Conservation (phyloP, 2,113 vertebrate species). For the Lipophrys pholis region DNA sequence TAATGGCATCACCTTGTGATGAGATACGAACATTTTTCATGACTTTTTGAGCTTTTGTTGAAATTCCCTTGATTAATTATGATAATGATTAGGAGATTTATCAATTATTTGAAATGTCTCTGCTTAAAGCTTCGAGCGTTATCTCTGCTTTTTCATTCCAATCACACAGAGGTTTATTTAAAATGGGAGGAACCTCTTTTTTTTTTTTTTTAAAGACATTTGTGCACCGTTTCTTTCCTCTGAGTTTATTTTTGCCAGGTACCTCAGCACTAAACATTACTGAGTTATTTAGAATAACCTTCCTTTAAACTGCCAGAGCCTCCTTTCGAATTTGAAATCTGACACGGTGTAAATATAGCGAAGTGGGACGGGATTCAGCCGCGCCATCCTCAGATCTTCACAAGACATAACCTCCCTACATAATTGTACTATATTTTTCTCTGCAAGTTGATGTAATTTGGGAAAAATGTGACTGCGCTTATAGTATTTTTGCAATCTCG, state of each 20-base stretch:
- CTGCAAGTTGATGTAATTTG: neutral
- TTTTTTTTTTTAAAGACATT: too few relatives aligned
- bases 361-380: neutral
- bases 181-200: too few relatives aligned
- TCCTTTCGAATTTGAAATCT: neutral
- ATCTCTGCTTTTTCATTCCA: too few relatives aligned
- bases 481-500: neutral
- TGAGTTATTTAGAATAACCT: neutral
- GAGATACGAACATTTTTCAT: neutral
- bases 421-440: neutral
- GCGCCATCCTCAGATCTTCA: neutral
- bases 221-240: too few relatives aligned
- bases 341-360: neutral
- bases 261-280: too few relatives aligned
- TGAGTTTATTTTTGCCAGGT: too few relatives aligned
- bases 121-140: too few relatives aligned
- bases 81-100: neutral
- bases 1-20: too few relatives aligned
- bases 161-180: too few relatives aligned
- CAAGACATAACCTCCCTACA: neutral
- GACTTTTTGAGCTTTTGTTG: neutral
- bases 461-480: neutral
- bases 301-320: neutral
- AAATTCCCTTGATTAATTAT: neutral
- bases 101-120: neutral